Evolutionary conservation across 2,113 vertebrate genomes (phyloP).

Genomic region (Chitala chitala): DNA sequence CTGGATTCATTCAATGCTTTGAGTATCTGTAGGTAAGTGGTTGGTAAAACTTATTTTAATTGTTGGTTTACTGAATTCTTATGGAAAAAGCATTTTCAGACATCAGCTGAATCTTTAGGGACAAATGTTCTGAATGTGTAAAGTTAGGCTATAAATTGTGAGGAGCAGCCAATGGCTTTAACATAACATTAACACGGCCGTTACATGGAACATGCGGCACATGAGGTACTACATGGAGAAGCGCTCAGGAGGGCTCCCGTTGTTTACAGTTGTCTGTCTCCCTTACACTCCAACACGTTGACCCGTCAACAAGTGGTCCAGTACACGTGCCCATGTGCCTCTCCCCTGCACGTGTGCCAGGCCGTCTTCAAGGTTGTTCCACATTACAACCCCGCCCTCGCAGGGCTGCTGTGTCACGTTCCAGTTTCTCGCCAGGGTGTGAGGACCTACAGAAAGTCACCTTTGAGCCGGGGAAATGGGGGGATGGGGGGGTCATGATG

Average conservation of each 20-base stretch:
- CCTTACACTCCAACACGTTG: conserved; percentile 36
- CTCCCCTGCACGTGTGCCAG: conserved; percentile 4
- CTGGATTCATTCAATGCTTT: too few species aligned
- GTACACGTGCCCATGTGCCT: background rate
- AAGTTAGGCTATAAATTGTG: too few species aligned
- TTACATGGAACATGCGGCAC: background rate
- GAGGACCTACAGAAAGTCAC: background rate
- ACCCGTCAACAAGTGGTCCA: conserved; percentile 44
- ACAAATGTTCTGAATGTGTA: background rate
- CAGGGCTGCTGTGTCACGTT: too few species aligned
- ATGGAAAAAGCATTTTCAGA: too few species aligned
- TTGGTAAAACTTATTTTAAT: too few species aligned
- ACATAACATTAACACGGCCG: too few species aligned
- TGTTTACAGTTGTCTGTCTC: conserved; percentile 48
- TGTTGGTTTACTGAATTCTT: too few species aligned
- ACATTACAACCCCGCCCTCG: background rate
- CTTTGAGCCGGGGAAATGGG: too few species aligned
- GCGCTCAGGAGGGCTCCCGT: background rate
- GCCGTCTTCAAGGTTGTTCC: conserved; percentile 7
- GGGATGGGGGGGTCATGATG: too few species aligned
- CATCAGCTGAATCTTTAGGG: background rate
- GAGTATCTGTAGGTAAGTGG: too few species aligned
- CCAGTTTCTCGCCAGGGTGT: background rate
- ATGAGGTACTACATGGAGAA: background rate
- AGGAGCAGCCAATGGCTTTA: too few species aligned